These are phyloP conservation scores for Crotalus viridis DNA, from an alignment of 2,113 vertebrate genomes.

Conservation along the genomic window DNA sequence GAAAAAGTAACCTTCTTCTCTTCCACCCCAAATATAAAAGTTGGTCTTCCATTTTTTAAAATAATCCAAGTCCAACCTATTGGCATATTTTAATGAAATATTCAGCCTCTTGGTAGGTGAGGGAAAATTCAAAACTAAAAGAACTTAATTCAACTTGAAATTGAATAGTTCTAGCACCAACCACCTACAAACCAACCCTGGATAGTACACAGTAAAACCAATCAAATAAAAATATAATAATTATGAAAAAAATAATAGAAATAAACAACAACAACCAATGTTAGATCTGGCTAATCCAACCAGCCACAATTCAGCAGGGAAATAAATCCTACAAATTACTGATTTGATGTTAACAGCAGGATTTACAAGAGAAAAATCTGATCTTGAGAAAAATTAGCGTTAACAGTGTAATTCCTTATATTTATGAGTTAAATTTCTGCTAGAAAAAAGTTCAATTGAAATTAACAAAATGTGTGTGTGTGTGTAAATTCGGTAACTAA, in stretches of 20 bases:
- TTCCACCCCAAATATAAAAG: not conserved
- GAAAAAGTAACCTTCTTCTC: not conserved
- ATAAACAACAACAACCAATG: not conserved
- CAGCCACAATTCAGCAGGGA: not conserved
- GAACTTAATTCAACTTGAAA: not conserved
- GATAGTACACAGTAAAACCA: not conserved
- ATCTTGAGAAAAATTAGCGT: not conserved
- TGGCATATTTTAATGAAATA: not conserved
- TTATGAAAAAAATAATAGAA: not conserved
- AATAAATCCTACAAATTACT: too few species aligned
- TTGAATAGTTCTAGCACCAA: not conserved
- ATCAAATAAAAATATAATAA: not conserved
- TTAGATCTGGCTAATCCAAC: not conserved
- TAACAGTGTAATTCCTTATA: not conserved
- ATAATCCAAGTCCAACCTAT: not conserved
- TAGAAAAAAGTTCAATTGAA: not conserved
- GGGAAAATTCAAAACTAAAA: not conserved
- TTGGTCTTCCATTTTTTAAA: not conserved
- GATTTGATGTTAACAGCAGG: too few species aligned
- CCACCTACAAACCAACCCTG: not conserved
- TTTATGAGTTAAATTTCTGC: not conserved
- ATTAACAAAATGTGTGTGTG: not conserved
- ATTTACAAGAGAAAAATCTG: too few species aligned
- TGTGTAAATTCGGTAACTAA: not conserved
- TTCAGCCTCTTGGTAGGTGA: not conserved